These are phyloP conservation scores for Cavia aperea DNA, from an alignment of 2,113 vertebrate genomes.

Conservation along the genomic window DNA sequence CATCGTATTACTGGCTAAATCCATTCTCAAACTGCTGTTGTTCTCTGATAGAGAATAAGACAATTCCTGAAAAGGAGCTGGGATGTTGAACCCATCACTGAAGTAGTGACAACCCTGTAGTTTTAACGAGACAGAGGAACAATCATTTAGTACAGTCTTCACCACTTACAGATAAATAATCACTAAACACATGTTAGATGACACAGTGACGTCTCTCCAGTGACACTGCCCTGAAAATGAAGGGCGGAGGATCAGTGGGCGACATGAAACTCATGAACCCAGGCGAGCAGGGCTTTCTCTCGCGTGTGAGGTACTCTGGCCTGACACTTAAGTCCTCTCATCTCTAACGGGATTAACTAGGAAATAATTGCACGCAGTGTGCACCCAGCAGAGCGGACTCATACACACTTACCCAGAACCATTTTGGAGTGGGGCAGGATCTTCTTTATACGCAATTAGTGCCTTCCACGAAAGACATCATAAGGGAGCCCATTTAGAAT, in stretches of 20 bases:
- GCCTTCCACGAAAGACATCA: not conserved
- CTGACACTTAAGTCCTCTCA: slow-evolving; percentile 36
- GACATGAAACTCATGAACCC: slow-evolving; percentile 23
- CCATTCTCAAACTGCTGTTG: slow-evolving; percentile 39
- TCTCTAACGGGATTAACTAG: slow-evolving; percentile 60
- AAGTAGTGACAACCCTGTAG: slow-evolving; percentile 62
- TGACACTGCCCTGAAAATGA: slow-evolving; percentile 64
- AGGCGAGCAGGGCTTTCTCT: not conserved
- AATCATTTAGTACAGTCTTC: slow-evolving; percentile 50
- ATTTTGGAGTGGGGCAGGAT: slow-evolving; percentile 24
- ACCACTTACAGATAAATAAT: slow-evolving; percentile 63
- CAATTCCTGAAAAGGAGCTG: slow-evolving; percentile 47
- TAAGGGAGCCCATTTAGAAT: not conserved
- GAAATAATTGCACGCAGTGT: slow-evolving; percentile 43
- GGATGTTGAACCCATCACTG: slow-evolving; percentile 52
- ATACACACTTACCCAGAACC: not conserved
- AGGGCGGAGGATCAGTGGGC: slow-evolving; percentile 38
- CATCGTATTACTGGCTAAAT: slow-evolving; percentile 29
- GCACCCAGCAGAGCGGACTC: not conserved
- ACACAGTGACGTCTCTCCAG: slow-evolving; percentile 60
- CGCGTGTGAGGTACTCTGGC: not conserved
- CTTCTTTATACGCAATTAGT: slow-evolving; percentile 24
- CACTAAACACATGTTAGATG: slow-evolving; percentile 63
- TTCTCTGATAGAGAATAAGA: slow-evolving; percentile 32
- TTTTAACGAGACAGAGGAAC: slow-evolving; percentile 63